A percentile compares a stretch with the other conserved stretches of the same genome.
Conservation (phyloP, 2,113 vertebrate species). For the Macrotus californicus region DNA sequence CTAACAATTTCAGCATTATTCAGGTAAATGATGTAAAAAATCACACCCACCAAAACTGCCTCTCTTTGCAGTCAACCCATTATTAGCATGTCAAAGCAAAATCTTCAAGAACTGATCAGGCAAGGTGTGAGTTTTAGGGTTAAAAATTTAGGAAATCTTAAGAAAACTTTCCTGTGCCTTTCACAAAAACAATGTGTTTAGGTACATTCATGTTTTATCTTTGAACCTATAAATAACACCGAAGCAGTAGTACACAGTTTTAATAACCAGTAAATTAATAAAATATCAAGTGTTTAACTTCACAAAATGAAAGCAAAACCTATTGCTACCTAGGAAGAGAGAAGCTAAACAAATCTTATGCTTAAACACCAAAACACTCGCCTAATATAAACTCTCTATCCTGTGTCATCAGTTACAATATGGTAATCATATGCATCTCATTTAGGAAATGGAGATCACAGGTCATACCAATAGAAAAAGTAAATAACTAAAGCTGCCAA, state of each 20-base stretch:
- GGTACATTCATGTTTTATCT: not conserved
- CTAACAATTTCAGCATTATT: conserved; percentile 34
- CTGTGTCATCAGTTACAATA: not conserved
- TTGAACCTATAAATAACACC: not conserved
- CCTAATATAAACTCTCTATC: not conserved
- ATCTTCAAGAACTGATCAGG: not conserved
- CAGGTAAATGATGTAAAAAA: conserved; percentile 28
- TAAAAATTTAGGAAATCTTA: not conserved
- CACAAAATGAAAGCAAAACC: not conserved
- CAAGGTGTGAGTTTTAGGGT: not conserved
- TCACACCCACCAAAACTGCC: not conserved
- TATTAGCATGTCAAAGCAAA: not conserved
- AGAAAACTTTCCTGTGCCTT: not conserved
- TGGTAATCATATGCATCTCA: not conserved
- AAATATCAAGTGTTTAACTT: not conserved
- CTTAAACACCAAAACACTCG: not conserved
- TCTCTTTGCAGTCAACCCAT: not conserved
- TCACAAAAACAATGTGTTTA: not conserved
- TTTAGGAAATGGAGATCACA: not conserved
- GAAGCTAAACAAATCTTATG: not conserved
- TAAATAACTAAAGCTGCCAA: not conserved
- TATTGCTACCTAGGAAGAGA: not conserved
- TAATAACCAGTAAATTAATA: not conserved
- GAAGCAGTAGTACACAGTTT: not conserved
- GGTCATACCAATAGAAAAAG: not conserved